These are phyloP conservation scores for Syritta pipiens DNA, from an alignment of 2,888 invertebrate genomes.

Conservation along the genomic window DNA sequence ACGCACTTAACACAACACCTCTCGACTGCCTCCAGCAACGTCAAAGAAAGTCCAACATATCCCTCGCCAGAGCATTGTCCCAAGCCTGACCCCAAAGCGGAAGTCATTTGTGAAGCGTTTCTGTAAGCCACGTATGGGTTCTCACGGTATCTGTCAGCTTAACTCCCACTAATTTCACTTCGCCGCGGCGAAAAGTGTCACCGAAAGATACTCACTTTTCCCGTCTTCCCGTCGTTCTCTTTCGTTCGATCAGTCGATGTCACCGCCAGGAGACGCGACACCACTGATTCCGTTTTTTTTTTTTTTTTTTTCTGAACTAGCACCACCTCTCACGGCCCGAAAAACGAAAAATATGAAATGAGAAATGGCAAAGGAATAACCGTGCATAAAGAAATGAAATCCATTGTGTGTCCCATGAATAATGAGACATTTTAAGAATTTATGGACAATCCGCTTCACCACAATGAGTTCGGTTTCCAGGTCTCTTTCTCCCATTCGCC, in stretches of 20 bases:
- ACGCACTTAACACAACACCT: too few relatives aligned
- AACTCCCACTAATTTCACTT: constrained; percentile 60
- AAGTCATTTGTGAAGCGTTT: background rate
- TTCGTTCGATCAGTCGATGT: background rate
- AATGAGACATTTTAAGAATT: constrained; percentile 79
- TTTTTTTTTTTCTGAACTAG: constrained; percentile 36
- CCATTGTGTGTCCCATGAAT: constrained; percentile 79
- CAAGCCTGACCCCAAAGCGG: too few relatives aligned
- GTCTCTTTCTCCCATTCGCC: constrained; percentile 50
- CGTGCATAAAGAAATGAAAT: constrained; percentile 69
- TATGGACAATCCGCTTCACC: constrained; percentile 79
- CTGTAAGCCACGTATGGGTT: constrained; percentile 29
- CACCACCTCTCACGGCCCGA: constrained; percentile 46
- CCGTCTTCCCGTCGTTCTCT: background rate
- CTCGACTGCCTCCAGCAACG: too few relatives aligned
- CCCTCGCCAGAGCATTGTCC: too few relatives aligned
- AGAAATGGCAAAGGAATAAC: constrained; percentile 66
- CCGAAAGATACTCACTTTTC: constrained; percentile 63
- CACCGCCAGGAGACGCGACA: constrained; percentile 18
- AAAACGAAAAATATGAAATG: constrained; percentile 48
- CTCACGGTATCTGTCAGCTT: constrained; percentile 45
- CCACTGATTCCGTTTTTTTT: constrained; percentile 33
- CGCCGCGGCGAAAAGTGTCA: constrained; percentile 45
- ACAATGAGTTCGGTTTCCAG: constrained; percentile 72
- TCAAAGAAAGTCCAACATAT: too few relatives aligned